A percentile compares a stretch with the other conserved stretches of the same genome.
Conservation (phyloP, 1,140 invertebrate genomes). For the Cydia fagiglandana region DNA sequence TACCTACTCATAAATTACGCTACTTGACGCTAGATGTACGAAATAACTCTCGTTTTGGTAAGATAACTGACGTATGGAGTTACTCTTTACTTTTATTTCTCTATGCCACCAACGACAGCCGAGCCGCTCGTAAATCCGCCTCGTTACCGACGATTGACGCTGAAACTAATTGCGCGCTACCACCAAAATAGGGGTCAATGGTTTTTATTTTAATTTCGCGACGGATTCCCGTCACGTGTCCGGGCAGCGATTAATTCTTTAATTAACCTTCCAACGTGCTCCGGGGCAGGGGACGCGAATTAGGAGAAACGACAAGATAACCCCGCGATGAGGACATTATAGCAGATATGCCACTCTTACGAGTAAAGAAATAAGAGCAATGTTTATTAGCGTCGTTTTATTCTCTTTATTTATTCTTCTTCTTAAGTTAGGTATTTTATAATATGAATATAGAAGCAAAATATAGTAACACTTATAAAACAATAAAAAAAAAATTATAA, state of each 20-base stretch:
- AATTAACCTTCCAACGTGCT: slow-evolving; percentile 58
- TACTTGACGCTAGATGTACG: no score
- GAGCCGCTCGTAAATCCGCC: slow-evolving; percentile 16
- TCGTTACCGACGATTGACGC: slow-evolving; percentile 10
- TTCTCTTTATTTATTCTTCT: no score
- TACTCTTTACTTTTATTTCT: no score
- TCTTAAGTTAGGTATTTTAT: no score
- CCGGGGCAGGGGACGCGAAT: slow-evolving; percentile 49
- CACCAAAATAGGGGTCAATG: neutral
- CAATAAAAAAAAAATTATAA: no score
- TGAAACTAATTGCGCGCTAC: slow-evolving; percentile 20
- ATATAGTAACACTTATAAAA: no score
- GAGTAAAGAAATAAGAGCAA: no score
- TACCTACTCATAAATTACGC: no score
- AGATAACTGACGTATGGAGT: no score
- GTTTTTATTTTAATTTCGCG: slow-evolving; percentile 41
- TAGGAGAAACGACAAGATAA: slow-evolving; percentile 61
- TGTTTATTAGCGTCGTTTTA: no score
- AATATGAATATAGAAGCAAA: no score
- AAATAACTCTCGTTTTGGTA: no score
- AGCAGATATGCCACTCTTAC: slow-evolving; percentile 29
- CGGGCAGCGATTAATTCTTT: slow-evolving; percentile 58
- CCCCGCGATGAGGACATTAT: slow-evolving; percentile 49
- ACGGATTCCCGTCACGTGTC: slow-evolving; percentile 54
- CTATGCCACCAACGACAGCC: slow-evolving; percentile 4